Conservation (phyloP, 2,888 invertebrate species). For the Bruchidius siliquastri region DNA sequence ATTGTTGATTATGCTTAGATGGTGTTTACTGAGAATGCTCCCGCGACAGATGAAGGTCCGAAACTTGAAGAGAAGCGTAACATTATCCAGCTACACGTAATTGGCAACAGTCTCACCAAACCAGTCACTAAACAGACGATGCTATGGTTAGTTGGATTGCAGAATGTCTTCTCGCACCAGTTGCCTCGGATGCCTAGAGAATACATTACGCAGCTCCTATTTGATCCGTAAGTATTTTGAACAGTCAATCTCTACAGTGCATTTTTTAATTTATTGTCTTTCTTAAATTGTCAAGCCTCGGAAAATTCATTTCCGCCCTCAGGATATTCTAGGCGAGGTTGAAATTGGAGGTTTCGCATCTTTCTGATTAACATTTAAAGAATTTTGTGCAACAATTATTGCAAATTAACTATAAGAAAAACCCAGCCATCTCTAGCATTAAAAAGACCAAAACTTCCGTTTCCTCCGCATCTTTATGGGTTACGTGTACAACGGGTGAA, state of each 20-base stretch:
- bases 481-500: no score
- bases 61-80: conserved; percentile 85
- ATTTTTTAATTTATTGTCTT: no score
- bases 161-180: conserved; percentile 93
- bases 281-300: no score
- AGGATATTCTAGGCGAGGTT: no score
- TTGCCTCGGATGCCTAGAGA: conserved; percentile 96
- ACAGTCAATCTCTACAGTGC: background rate
- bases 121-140: conserved; percentile 85
- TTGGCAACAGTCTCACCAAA: conserved; percentile 86
- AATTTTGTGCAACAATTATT: no score
- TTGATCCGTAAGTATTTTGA: conserved; percentile 72
- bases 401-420: no score
- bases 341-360: no score
- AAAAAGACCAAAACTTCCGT: no score
- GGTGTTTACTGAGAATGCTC: conserved; percentile 77
- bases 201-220: conserved; percentile 91
- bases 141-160: conserved; percentile 88
- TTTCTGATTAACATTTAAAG: no score
- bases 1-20: conserved; percentile 47
- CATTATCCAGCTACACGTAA: conserved; percentile 88
- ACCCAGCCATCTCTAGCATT: no score
- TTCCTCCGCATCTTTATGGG: no score
- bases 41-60: conserved; percentile 81
- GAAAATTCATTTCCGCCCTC: no score